A percentile compares a stretch with the other conserved stretches of the same genome.
These are phyloP conservation scores for Dryocosmus kuriphilus DNA, from an alignment of 2,888 invertebrate species.

Conservation along the genomic window DNA sequence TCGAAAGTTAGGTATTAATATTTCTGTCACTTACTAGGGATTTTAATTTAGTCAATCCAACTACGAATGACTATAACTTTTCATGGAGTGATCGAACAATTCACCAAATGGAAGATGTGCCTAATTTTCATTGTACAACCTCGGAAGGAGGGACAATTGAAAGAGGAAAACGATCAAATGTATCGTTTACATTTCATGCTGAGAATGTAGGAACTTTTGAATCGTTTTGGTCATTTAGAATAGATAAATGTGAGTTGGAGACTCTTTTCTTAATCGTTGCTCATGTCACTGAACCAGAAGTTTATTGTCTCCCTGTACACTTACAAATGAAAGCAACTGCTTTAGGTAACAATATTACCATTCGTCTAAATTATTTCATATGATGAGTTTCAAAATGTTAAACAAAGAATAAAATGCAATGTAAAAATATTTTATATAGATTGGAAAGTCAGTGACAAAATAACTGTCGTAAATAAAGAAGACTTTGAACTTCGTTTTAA, in stretches of 20 bases:
- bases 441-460: conserved; percentile 75
- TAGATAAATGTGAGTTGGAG: conserved; percentile 80
- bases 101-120: conserved; percentile 74
- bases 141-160: conserved; percentile 82
- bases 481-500: conserved; percentile 78
- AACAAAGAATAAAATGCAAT: not conserved
- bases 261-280: conserved; percentile 83
- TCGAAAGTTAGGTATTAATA: too few species aligned
- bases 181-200: conserved; percentile 84
- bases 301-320: conserved; percentile 81
- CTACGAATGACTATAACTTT: conserved; percentile 81
- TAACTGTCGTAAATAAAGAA: conserved; percentile 81
- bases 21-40: conserved; percentile 75
- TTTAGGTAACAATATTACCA: conserved; percentile 75
- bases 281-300: conserved; percentile 82
- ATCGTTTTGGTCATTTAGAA: conserved; percentile 83
- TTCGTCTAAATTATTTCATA: too few species aligned
- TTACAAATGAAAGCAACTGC: conserved; percentile 82
- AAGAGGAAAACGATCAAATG: conserved; percentile 81
- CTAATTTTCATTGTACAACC: conserved; percentile 80
- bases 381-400: not conserved
- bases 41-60: conserved; percentile 84
- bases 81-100: conserved; percentile 80
- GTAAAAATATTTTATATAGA: conserved; percentile 51
- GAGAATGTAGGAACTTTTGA: conserved; percentile 83